Conservation (phyloP, 2,797 vertebrate species). For the Xiphophorus birchmanni region DNA sequence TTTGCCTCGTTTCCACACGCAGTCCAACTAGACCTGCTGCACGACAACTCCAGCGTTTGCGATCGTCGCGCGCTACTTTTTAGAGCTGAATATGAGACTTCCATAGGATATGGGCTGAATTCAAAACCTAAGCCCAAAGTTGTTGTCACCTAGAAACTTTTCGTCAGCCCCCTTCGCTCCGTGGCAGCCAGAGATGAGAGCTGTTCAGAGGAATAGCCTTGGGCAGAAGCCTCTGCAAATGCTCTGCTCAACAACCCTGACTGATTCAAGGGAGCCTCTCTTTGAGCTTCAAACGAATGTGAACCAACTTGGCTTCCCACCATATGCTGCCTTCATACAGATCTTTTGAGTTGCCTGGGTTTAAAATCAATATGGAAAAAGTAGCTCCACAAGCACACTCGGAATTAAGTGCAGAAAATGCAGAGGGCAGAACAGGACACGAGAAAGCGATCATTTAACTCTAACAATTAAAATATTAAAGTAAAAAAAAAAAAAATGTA, state of each 20-base stretch:
- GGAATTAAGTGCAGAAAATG: conserved; percentile 38
- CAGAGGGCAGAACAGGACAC: conserved; percentile 37
- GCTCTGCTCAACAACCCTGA: conserved; percentile 59
- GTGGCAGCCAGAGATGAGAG: conserved; percentile 65
- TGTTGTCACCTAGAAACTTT: conserved; percentile 75
- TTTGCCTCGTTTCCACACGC: background rate
- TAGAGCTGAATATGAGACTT: conserved; percentile 5
- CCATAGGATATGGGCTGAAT: conserved; percentile 29
- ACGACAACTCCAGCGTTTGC: background rate
- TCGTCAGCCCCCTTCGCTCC: conserved; percentile 47
- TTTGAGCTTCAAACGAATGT: conserved; percentile 72
- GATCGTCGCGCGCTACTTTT: background rate
- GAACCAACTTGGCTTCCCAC: conserved; percentile 66
- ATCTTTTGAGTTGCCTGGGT: conserved; percentile 47
- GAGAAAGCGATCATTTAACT: conserved; percentile 36
- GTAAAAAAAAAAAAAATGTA: conserved; percentile 14
- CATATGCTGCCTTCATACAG: conserved; percentile 55
- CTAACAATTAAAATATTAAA: conserved; percentile 42
- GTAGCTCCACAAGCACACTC: conserved; percentile 39
- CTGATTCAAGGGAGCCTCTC: conserved; percentile 65
- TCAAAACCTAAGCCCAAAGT: conserved; percentile 27
- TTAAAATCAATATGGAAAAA: conserved; percentile 59
- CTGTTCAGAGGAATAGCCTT: conserved; percentile 71
- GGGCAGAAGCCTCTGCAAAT: conserved; percentile 62
- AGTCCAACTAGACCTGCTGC: background rate